A percentile compares a stretch with the other conserved stretches of the same genome.
Conservation (phyloP, 2,113 vertebrate species). For the Ia io region DNA sequence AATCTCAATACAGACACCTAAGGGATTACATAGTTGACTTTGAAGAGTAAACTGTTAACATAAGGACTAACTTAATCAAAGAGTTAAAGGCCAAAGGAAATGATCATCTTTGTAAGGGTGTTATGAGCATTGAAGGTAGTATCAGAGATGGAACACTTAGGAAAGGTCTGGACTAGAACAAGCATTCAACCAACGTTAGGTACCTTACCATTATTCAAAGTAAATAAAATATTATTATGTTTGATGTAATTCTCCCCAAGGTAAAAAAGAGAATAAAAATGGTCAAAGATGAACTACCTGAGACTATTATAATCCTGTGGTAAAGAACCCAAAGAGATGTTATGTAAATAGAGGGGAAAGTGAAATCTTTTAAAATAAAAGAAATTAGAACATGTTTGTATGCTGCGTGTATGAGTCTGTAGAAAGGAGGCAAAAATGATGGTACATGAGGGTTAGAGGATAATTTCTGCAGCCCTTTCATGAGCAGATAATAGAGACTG, state of each 20-base stretch:
- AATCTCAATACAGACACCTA: neutral
- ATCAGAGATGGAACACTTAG: neutral
- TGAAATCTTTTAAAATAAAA: neutral
- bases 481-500: neutral
- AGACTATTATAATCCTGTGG: neutral
- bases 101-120: neutral
- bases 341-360: neutral
- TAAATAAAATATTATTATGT: neutral
- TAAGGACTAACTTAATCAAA: neutral
- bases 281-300: neutral
- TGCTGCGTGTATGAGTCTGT: neutral
- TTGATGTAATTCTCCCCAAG: neutral
- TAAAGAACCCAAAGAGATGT: neutral
- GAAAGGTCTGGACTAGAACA: neutral
- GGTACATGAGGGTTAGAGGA: neutral
- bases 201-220: neutral
- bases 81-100: neutral
- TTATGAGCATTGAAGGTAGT: neutral
- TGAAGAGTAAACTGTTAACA: neutral
- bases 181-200: neutral
- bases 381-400: neutral
- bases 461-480: neutral
- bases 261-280: neutral
- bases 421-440: neutral
- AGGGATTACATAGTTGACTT: neutral